A percentile compares a stretch with the other conserved stretches of the same genome.
Evolutionary conservation across 2,888 invertebrate genomes (phyloP).

Genomic region (Mesorhabditis belari): DNA sequence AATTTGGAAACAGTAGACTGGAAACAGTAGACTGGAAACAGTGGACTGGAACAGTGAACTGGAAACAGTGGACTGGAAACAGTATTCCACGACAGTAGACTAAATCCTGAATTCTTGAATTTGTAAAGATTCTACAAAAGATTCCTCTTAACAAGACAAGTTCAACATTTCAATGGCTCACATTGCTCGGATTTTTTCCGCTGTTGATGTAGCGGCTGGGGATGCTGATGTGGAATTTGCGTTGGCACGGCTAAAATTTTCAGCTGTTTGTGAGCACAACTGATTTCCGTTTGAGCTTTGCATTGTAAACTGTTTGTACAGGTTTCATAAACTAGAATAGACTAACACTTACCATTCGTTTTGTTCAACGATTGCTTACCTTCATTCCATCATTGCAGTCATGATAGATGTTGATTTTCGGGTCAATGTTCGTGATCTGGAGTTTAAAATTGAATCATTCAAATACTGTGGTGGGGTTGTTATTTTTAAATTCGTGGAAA

Average conservation of each 20-base stretch:
- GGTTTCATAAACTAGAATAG: neutral
- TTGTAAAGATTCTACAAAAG: too few relatives aligned
- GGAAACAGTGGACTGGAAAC: too few relatives aligned
- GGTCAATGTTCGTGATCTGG: conserved; percentile 26
- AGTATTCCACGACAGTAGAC: too few relatives aligned
- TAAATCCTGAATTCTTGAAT: too few relatives aligned
- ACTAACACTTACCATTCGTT: too few relatives aligned
- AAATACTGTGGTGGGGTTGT: too few relatives aligned
- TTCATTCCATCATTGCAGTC: conserved; percentile 33
- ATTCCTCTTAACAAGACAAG: too few relatives aligned
- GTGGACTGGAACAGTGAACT: neutral
- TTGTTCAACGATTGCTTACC: too few relatives aligned
- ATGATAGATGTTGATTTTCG: conserved; percentile 31
- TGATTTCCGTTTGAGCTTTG: too few relatives aligned
- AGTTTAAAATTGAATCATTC: neutral
- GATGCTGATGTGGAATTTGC: conserved; percentile 35
- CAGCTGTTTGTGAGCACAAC: neutral
- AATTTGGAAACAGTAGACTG: neutral
- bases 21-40: neutral
- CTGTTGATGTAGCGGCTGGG: conserved; percentile 30
- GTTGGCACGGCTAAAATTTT: conserved; percentile 24
- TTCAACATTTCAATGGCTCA: neutral
- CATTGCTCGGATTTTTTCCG: conserved; percentile 12
- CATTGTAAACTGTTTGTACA: too few relatives aligned
- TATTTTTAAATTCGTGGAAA: too few relatives aligned